These are phyloP conservation scores for Sylvia borin DNA, from an alignment of 2,797 vertebrate species.

Conservation along the genomic window DNA sequence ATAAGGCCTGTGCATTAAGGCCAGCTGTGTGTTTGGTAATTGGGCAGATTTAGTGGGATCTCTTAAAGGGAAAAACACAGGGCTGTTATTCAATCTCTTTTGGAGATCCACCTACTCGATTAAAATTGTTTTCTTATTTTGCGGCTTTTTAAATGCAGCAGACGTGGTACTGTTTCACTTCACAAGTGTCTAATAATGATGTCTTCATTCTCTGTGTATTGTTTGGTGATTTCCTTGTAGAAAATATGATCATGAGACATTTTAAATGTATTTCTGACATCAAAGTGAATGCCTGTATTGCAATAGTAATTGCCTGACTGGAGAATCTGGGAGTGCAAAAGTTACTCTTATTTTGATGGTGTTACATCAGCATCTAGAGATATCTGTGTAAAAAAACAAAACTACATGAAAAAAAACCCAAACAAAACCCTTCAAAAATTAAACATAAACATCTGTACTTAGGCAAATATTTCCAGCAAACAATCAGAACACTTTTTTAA, in stretches of 20 bases:
- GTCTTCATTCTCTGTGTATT: background rate
- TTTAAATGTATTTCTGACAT: background rate
- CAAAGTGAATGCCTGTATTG: background rate
- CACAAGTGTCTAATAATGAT: background rate
- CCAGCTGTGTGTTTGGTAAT: background rate
- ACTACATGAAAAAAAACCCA: fast-evolving
- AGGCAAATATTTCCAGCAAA: background rate
- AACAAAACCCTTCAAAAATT: background rate
- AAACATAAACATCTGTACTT: background rate
- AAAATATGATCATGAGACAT: background rate
- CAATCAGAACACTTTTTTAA: background rate
- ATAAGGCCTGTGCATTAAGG: background rate
- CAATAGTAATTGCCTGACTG: background rate
- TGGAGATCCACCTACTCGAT: background rate
- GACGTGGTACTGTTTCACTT: background rate
- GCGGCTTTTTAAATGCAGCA: background rate
- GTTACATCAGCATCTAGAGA: background rate
- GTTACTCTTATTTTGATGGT: background rate
- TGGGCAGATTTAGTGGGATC: background rate
- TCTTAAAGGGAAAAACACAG: background rate
- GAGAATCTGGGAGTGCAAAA: background rate
- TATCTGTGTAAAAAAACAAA: background rate
- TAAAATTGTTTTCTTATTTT: background rate
- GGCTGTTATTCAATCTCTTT: background rate
- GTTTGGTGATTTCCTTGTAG: background rate